These are phyloP conservation scores for Bursaphelenchus mucronatus DNA, from an alignment of 1,140 invertebrate species.

Conservation along the genomic window DNA sequence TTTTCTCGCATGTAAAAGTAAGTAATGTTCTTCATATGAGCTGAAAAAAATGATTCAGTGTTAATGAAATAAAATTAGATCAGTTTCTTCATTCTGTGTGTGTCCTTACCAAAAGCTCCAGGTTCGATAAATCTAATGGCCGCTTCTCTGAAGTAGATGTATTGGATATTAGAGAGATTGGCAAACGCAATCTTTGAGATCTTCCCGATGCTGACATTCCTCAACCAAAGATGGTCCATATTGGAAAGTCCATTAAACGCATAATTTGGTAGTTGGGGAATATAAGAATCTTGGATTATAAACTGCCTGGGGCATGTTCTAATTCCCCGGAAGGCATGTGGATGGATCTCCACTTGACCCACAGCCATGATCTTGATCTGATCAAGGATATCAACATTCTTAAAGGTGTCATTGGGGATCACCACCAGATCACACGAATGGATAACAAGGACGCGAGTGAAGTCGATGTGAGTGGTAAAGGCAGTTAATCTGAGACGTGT, in stretches of 20 bases:
- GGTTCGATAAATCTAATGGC: slow-evolving; percentile 27
- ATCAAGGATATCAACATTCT: slow-evolving; percentile 34
- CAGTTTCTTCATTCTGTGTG: neutral
- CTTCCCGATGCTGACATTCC: slow-evolving; percentile 40
- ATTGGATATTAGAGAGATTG: slow-evolving; percentile 25
- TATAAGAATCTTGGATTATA: slow-evolving; percentile 29
- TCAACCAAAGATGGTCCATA: slow-evolving; percentile 43
- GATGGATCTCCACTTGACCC: slow-evolving; percentile 30
- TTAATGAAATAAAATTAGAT: neutral
- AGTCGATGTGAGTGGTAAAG: slow-evolving; percentile 18
- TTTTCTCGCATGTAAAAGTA: slow-evolving; percentile 43
- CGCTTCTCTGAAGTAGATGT: slow-evolving; percentile 33
- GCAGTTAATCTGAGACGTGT: neutral
- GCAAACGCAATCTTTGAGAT: slow-evolving; percentile 34
- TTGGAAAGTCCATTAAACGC: slow-evolving; percentile 33
- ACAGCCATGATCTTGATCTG: slow-evolving; percentile 39
- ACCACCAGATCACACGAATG: slow-evolving; percentile 38
- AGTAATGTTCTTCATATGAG: slow-evolving; percentile 29
- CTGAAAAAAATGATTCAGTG: slow-evolving; percentile 26
- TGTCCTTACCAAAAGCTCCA: slow-evolving; percentile 32
- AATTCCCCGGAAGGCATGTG: slow-evolving; percentile 35
- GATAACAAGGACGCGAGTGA: slow-evolving; percentile 31
- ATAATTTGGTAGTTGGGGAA: slow-evolving; percentile 17
- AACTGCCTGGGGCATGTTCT: slow-evolving; percentile 35
- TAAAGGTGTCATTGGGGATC: slow-evolving; percentile 37